Base-by-base conservation (phyloP, 2,797 vertebrate species). In the Artibeus jamaicensis region DNA sequence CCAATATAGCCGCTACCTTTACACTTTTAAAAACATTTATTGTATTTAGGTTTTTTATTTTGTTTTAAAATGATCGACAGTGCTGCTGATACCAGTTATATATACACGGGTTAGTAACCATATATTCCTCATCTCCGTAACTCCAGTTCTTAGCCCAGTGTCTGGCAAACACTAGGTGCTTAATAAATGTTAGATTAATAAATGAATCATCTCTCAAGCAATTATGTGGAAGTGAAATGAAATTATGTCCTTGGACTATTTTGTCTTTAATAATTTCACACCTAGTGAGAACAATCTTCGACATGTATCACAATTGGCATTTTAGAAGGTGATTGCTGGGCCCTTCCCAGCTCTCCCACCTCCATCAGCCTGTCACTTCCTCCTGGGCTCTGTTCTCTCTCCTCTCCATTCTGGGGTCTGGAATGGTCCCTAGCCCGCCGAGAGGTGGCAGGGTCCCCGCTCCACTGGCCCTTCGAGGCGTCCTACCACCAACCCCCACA, bases 121-220 rank as follows among this genome's bases (percentile, higher is more conserved):
- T 4, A 16, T 67, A 57, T 82, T 86, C 78, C 53, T 88, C 67
- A 46, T 78, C 71, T 70, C 32, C 92, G 24, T 71, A 77, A 92
- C 32, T 85, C 73, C 65, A 57, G 48, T 81, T 97, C 71, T 37
- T 44, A 87, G 87, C 81, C 42, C 76, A 44, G 24, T 62, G 85
- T 81, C 55, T 81, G 73, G 44, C 50, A 65, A 94, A 96, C 93
- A 87, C 37, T 76, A 50, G 84, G 81, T 57, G 71, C 53, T 78
- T 91, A 88, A 92, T 91, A 92, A 92, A 96, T 74, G 91, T 91
- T 96, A 79, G 37, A 81, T 81, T 87, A 71, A 93, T 65, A 84
- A 57, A 59, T 24, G 21, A 81, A 84, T 93, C 71, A 44, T 9
- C 68, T 78, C 77, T 62, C 70, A 9, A 39, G 74, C 84, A 83